Percentiles rank a stretch among this genome's conserved stretches.
These are phyloP conservation scores for Emydocephalus ijimae DNA, from an alignment of 2,113 vertebrate genomes.

Conservation along the genomic window DNA sequence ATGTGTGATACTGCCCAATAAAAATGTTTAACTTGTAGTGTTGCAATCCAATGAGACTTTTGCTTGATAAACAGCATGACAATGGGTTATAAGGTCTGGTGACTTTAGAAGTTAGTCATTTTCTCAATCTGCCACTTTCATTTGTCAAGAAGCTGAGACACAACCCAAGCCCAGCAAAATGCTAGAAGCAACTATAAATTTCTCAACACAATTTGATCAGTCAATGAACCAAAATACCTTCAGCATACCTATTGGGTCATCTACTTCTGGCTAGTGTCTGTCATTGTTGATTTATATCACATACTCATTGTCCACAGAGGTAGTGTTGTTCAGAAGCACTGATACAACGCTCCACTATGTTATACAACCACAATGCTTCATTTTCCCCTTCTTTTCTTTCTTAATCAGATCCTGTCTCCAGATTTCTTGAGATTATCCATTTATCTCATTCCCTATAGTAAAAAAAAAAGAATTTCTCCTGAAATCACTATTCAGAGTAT, in stretches of 20 bases:
- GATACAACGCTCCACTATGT: slow-evolving; percentile 46
- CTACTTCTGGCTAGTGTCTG: slow-evolving; percentile 55
- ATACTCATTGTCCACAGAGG: slow-evolving; percentile 62
- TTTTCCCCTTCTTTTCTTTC: neutral
- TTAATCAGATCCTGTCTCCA: slow-evolving; percentile 35
- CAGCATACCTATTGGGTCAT: slow-evolving; percentile 48
- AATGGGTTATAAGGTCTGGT: accelerated
- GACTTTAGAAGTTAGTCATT: slow-evolving; percentile 42
- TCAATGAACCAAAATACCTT: slow-evolving; percentile 63
- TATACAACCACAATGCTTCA: slow-evolving; percentile 39
- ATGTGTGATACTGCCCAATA: neutral
- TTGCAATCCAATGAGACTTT: neutral
- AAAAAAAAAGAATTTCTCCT: too few relatives aligned
- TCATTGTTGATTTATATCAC: slow-evolving; percentile 71
- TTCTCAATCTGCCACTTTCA: slow-evolving; percentile 50
- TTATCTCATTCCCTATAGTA: too few relatives aligned
- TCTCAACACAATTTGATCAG: slow-evolving; percentile 67
- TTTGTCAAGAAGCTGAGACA: slow-evolving; percentile 56
- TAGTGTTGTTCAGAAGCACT: slow-evolving; percentile 55
- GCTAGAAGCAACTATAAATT: slow-evolving; percentile 63
- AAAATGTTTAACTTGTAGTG: neutral
- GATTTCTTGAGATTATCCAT: too few relatives aligned
- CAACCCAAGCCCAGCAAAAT: slow-evolving; percentile 60
- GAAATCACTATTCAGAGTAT: too few relatives aligned
- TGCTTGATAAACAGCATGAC: neutral